Evolutionary conservation across 2,113 vertebrate genomes (phyloP), one percentile per base, ranked within the genome.

Genomic region (Saimiri boliviensis): DNA sequence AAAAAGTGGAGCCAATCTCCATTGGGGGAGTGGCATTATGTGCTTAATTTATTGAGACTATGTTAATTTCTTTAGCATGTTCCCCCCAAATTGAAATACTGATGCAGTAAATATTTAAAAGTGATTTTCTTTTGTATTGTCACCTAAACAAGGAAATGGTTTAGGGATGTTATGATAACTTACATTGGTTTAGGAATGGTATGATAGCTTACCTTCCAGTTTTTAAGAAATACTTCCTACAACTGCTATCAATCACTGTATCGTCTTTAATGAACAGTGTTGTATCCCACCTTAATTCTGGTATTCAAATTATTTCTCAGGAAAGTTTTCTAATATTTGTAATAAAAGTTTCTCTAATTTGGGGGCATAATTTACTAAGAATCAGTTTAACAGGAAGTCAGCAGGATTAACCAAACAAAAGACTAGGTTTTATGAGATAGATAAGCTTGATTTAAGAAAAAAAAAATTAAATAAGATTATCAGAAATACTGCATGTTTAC

Each of bases 81-180:
- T 98, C 73, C 20, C 45, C 91, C 47, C 97, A n/a, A 52, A 70
- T 56, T 94, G 82, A 77, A 97, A 97, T 79, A 97, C 49, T 96
- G 68, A 86, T 95, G 52, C 97, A 91, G 49, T 97, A 96, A 97
- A 95, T 80, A 97, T 68, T 73, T 37, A 97, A 40, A 94, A 96
- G 76, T 74, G 14, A 82, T 68, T 96, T 98, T 97, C 86, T 74
- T 96, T 82, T 94, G 87, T 66, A 56, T 27, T 97, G 42, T 93
- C 30, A 85, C 66, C 76, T 91, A 95, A 77, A 23, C 40, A 85
- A 77, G 54, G 66, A 92, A 91, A 47, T 63, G 7, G 60, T 32
- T 63, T 32, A 63, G 60, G 60, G 60, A 63, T 63, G 60, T 63
- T 63, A 32, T 63, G 60, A 63, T 63, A 63, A 27, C 27, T 52